Evolutionary conservation across 2,113 vertebrate genomes (phyloP).

Genomic region (Mystacornis crossleyi): DNA sequence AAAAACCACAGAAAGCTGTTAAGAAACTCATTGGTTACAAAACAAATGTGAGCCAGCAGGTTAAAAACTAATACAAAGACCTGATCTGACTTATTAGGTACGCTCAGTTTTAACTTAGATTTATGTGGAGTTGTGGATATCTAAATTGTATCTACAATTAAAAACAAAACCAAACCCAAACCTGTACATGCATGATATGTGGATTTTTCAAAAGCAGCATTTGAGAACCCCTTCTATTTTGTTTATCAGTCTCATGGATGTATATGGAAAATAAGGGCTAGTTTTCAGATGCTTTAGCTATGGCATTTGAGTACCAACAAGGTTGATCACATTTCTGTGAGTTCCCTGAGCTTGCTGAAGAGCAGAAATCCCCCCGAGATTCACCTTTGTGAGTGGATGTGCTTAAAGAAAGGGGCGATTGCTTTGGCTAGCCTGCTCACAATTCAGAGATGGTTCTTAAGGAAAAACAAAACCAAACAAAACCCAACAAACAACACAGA

Average conservation of each 20-base stretch:
- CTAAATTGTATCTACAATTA: neutral
- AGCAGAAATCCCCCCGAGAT: rapidly evolving
- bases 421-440: neutral
- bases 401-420: neutral
- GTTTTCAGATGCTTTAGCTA: neutral
- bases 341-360: neutral
- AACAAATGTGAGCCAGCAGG: neutral
- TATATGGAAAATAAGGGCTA: neutral
- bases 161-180: neutral
- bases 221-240: neutral
- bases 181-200: neutral
- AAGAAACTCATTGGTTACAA: neutral
- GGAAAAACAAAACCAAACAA: neutral
- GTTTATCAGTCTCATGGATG: neutral
- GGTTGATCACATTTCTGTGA: neutral
- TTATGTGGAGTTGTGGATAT: neutral
- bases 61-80: neutral
- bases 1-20: neutral
- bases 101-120: neutral
- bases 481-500: neutral
- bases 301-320: neutral
- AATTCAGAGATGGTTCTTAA: neutral
- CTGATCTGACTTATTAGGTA: neutral
- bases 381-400: neutral
- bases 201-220: neutral